Evolutionary conservation across 1,140 invertebrate species (phyloP), one percentile per base, ranked within the genome.

Genomic region (Drosophila kanapiae): DNA sequence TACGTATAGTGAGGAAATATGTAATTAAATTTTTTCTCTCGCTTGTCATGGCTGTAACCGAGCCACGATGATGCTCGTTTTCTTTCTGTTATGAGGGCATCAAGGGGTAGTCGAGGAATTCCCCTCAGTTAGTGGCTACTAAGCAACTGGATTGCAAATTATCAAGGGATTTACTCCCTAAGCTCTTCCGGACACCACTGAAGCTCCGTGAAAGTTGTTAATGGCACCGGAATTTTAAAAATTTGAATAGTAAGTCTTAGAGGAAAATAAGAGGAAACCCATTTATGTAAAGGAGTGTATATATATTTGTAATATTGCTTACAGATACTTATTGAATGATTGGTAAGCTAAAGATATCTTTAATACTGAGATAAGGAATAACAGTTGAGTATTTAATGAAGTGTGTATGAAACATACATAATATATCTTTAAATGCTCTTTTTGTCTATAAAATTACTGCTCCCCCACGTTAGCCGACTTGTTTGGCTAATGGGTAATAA

Each of bases 1-100:
- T 84, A 75, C 72, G 49, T 68, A 69, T 74, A 69, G 71, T 67
- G 78, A 74, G 82, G 80, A 88, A 84, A 87, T 88, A 75, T 87
- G 72, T 88, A 87, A 87, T 87, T 87, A 87, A 83, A 87, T 87
- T 87, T 64, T 64, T 60, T 80, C 72, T 48, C 71, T 72, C 27
- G 70, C 60, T 61, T 67, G 61, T 62, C 76, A 40, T 35, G 48
- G 16, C 33, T 48, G 23, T 35, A 54, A 14, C 14, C 29, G n/a
- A 18, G 13, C 49, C 16, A 43, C 40, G 38, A 37, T 33, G 40
- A 68, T 42, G 67, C 13, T 68, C 60, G n/a, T 56, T 62, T 72
- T 74, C 14, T 23, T 23, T 23, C 3, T 23, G 1, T 45, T 40
- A 38, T 68, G 10, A 43, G 29, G 27, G 37, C 29, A 33, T 35